Evolutionary conservation across 2,888 invertebrate genomes (phyloP).

Genomic region (Cybosia mesomella): DNA sequence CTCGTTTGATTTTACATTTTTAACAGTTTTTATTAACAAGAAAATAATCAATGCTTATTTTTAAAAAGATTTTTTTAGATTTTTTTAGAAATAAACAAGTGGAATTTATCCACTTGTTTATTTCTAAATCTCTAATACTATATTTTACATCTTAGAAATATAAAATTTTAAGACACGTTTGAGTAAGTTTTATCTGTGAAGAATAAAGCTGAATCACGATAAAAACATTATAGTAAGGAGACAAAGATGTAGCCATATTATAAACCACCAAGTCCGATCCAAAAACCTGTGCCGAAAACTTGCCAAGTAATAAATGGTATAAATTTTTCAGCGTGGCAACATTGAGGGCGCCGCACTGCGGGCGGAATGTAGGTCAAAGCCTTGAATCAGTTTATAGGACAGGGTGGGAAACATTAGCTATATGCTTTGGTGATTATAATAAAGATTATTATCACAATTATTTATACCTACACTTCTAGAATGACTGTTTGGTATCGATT

Average conservation of each 20-base stretch:
- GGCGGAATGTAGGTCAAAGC: conserved; percentile 40
- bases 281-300: conserved; percentile 25
- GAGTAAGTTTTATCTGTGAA: neutral
- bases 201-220: neutral
- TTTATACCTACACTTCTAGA: too few relatives aligned
- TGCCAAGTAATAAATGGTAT: conserved; percentile 31
- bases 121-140: too few relatives aligned
- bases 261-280: conserved; percentile 21
- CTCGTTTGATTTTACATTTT: too few relatives aligned
- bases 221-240: neutral
- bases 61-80: too few relatives aligned
- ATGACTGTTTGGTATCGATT: too few relatives aligned
- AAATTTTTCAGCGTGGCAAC: conserved; percentile 27
- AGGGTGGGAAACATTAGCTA: conserved; percentile 19
- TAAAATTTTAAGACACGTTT: too few relatives aligned
- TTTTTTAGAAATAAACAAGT: too few relatives aligned
- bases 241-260: conserved; percentile 11
- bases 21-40: too few relatives aligned
- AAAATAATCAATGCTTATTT: too few relatives aligned
- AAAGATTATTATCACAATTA: conserved; percentile 3
- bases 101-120: too few relatives aligned
- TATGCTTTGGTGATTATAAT: conserved; percentile 20
- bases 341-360: conserved; percentile 43
- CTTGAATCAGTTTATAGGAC: conserved; percentile 26
- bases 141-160: too few relatives aligned